A percentile compares a stretch with the other conserved stretches of the same genome.
phyloP scores from a whole-genome alignment of 2,888 invertebrate genomes.

The Apamea epomidion region DNA sequence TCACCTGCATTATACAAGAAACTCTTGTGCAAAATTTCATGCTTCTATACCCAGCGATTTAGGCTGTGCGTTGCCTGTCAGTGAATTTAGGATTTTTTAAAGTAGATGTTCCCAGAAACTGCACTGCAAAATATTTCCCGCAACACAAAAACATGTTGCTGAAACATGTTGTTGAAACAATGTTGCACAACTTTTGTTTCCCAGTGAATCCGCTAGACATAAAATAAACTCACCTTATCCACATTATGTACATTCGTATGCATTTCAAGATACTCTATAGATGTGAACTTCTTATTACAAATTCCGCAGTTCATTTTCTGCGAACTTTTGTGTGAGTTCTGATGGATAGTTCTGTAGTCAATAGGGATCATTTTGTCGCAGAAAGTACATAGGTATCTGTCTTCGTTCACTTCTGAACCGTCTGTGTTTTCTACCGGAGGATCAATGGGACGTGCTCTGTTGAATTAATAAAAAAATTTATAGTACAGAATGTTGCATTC shows the following conservation, averaged over 20 bases:
- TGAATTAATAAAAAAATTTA: conserved; percentile 7
- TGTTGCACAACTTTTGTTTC: neutral
- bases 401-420: conserved; percentile 70
- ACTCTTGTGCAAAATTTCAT: neutral
- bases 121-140: neutral
- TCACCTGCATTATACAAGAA: neutral
- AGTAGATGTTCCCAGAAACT: neutral
- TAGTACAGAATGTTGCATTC: neutral
- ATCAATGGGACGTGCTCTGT: conserved; percentile 82
- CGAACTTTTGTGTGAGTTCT: conserved; percentile 92
- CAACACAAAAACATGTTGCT: neutral
- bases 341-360: conserved; percentile 91
- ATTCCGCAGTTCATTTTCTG: conserved; percentile 91
- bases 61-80: neutral
- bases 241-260: conserved; percentile 93
- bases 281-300: conserved; percentile 94
- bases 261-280: conserved; percentile 92
- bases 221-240: conserved; percentile 83
- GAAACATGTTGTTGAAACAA: neutral
- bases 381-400: conserved; percentile 86
- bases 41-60: too few relatives aligned
- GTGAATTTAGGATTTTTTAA: neutral
- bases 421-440: conserved; percentile 85
- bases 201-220: neutral
- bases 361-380: conserved; percentile 89